phyloP scores from a whole-genome alignment of 2,797 vertebrate genomes.

The Lepus oiostolus region DNA sequence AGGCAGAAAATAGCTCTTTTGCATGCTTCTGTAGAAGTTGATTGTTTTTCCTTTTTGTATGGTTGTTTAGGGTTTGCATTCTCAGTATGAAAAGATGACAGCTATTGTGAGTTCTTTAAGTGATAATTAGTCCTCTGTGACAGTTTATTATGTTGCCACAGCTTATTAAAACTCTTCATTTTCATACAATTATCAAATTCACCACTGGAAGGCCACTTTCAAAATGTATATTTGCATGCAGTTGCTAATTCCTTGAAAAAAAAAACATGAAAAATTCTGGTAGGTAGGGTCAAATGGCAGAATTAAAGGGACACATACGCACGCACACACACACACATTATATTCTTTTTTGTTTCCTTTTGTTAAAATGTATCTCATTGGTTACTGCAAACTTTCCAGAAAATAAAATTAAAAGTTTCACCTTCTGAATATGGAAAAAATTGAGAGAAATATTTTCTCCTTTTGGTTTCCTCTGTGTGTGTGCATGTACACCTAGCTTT shows the following conservation, averaged over 20 bases:
- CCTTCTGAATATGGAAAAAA: background rate
- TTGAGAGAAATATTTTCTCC: background rate
- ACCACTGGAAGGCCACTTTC: conserved; percentile 73
- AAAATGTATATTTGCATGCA: conserved; percentile 77
- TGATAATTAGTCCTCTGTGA: conserved; percentile 87
- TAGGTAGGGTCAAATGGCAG: conserved; percentile 37
- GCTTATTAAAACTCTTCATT: conserved; percentile 86
- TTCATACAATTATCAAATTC: conserved; percentile 85
- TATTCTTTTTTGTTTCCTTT: conserved; percentile 41
- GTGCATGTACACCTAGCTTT: background rate
- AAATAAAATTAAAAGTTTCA: background rate
- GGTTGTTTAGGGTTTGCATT: conserved; percentile 81
- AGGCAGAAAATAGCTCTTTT: conserved; percentile 86
- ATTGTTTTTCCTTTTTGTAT: conserved; percentile 83
- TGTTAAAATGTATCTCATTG: background rate
- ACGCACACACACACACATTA: background rate
- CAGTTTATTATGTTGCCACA: conserved; percentile 85
- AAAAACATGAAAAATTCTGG: conserved; percentile 24
- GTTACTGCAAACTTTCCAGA: background rate
- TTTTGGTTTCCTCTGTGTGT: background rate
- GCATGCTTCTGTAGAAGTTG: conserved; percentile 80
- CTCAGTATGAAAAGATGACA: conserved; percentile 86
- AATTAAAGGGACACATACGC: background rate
- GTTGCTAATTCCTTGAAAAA: conserved; percentile 73
- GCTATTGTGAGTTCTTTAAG: conserved; percentile 83